Conservation (phyloP, 1,140 invertebrate species). For the Tetramorium alpestre region DNA sequence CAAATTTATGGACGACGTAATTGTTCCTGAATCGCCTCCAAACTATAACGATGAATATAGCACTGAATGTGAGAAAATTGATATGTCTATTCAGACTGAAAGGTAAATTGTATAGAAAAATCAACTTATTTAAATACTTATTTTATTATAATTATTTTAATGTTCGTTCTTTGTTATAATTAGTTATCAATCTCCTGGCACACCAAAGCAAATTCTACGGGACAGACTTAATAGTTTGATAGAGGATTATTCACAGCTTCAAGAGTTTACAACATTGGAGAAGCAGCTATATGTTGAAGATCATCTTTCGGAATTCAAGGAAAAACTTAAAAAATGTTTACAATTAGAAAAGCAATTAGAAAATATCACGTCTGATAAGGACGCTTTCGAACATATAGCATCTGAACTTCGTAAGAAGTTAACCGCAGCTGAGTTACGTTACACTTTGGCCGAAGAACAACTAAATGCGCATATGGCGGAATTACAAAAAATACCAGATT, state of each 20-base stretch:
- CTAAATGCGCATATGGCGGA: conserved; percentile 31
- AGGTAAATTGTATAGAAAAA: conserved; percentile 48
- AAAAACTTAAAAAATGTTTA: not conserved
- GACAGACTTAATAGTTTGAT: conserved; percentile 25
- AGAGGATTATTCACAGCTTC: conserved; percentile 49
- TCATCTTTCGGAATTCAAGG: not conserved
- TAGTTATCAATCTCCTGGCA: conserved; percentile 29
- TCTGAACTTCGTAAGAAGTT: conserved; percentile 50
- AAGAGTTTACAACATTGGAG: conserved; percentile 65
- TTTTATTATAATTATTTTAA: not conserved
- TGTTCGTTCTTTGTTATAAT: not conserved
- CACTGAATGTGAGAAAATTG: conserved; percentile 3
- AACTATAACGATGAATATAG: not conserved
- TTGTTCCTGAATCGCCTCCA: no score
- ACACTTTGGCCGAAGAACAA: not conserved
- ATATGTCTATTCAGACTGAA: conserved; percentile 23
- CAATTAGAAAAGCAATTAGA: conserved; percentile 48
- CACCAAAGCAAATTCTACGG: conserved; percentile 43
- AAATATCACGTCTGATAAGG: conserved; percentile 46
- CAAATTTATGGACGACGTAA: conserved; percentile 36
- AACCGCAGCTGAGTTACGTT: conserved; percentile 8
- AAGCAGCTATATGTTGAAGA: conserved; percentile 57
- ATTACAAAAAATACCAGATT: conserved; percentile 10
- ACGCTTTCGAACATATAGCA: conserved; percentile 48
- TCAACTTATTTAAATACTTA: not conserved